A percentile compares a stretch with the other conserved stretches of the same genome.
Conservation (phyloP, 2,888 invertebrate genomes). For the Diadegma fenestrale region DNA sequence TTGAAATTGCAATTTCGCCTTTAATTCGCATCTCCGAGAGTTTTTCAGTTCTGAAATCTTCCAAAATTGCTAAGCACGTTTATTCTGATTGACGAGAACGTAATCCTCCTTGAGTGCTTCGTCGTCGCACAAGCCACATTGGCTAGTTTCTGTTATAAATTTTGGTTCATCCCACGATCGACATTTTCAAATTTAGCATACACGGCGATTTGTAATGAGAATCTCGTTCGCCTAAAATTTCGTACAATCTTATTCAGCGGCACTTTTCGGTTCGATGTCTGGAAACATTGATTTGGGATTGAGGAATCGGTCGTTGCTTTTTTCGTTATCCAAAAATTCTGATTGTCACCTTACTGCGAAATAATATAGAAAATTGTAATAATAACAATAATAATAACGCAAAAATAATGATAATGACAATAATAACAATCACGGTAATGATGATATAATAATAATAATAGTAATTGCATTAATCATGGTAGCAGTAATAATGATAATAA, state of each 20-base stretch:
- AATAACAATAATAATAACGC: slow-evolving; percentile 24
- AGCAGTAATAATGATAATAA: slow-evolving; percentile 10
- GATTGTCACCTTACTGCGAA: background rate
- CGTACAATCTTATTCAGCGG: background rate
- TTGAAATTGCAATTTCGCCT: background rate
- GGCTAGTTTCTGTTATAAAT: background rate
- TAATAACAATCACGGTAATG: slow-evolving; percentile 12
- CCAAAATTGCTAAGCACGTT: background rate
- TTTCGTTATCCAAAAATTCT: background rate
- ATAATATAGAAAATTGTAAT: slow-evolving; percentile 6
- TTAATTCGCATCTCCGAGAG: background rate
- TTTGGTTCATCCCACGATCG: background rate
- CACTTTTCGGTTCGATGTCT: slow-evolving; percentile 2
- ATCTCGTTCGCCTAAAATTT: background rate
- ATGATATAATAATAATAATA: slow-evolving; percentile 13
- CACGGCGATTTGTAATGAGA: background rate
- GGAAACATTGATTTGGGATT: background rate
- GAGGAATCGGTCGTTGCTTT: slow-evolving; percentile 5
- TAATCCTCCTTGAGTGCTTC: background rate
- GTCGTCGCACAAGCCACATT: background rate
- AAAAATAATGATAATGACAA: background rate
- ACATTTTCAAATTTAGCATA: background rate
- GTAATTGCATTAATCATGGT: background rate
- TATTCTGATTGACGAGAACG: background rate
- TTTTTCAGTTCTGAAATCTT: background rate